Conservation (phyloP, 2,797 vertebrate genomes). For the Sebastiscus tertius region DNA sequence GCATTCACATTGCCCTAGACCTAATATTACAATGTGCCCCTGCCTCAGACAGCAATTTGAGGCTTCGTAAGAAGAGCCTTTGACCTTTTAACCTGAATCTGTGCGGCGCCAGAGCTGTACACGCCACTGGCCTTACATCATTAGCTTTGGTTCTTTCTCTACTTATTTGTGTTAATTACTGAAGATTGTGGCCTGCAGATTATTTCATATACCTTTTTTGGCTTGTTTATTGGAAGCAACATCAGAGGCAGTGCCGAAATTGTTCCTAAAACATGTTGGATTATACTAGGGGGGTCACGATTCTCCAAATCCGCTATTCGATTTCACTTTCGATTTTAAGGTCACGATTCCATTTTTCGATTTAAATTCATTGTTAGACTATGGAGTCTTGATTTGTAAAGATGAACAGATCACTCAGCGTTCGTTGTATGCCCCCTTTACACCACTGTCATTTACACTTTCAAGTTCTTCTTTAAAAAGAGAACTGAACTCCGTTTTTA, state of each 20-base stretch:
- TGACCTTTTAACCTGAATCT: slow-evolving; percentile 50
- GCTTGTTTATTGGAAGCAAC: neutral
- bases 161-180: slow-evolving; percentile 9
- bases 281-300: neutral
- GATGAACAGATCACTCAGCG: rapidly evolving
- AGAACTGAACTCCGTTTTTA: no score
- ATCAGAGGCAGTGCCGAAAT: neutral
- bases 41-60: slow-evolving; percentile 52
- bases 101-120: neutral
- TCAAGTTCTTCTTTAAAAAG: no score
- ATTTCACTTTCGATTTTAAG: neutral
- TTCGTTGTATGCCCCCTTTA: no score
- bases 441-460: no score
- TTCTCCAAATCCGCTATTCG: neutral
- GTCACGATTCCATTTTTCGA: neutral
- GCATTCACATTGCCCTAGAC: slow-evolving; percentile 3
- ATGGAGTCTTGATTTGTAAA: no score
- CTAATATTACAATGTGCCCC: slow-evolving; percentile 12
- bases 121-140: neutral
- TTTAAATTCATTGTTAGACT: neutral
- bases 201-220: neutral
- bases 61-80: slow-evolving; percentile 22
- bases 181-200: neutral
- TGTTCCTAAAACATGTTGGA: neutral
- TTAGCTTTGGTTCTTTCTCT: neutral